Evolutionary conservation across 2,113 vertebrate species (phyloP).

Genomic region (Clarias magur): DNA sequence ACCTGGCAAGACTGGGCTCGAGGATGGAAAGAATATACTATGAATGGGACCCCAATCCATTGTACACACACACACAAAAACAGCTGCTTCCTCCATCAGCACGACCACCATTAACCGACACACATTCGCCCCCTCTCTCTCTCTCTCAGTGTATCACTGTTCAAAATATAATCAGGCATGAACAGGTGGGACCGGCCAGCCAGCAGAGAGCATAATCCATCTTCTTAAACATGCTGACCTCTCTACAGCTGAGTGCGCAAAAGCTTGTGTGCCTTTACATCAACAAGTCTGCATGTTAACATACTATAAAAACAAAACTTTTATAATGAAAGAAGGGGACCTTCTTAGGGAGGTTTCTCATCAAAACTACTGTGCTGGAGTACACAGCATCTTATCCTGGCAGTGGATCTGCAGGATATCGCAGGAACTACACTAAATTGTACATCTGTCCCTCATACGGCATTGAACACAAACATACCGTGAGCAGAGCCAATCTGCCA

Average conservation of each 20-base stretch:
- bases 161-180: neutral
- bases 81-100: conserved; percentile 42
- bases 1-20: neutral
- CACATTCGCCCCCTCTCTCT: neutral
- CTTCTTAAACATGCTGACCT: neutral
- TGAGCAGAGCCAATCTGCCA: neutral
- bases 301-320: neutral
- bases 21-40: neutral
- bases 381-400: neutral
- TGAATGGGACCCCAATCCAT: neutral
- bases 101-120: neutral
- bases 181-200: conserved; percentile 28
- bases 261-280: neutral
- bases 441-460: neutral
- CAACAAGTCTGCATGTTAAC: neutral
- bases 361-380: no score
- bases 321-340: neutral
- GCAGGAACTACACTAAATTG: neutral
- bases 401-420: neutral
- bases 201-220: neutral
- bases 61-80: neutral
- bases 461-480: neutral
- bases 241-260: neutral
- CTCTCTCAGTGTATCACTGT: neutral
- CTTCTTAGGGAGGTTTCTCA: neutral